A percentile compares a stretch with the other conserved stretches of the same genome.
phyloP scores from a whole-genome alignment of 2,888 invertebrate genomes.

The Meandrusa payeni region DNA sequence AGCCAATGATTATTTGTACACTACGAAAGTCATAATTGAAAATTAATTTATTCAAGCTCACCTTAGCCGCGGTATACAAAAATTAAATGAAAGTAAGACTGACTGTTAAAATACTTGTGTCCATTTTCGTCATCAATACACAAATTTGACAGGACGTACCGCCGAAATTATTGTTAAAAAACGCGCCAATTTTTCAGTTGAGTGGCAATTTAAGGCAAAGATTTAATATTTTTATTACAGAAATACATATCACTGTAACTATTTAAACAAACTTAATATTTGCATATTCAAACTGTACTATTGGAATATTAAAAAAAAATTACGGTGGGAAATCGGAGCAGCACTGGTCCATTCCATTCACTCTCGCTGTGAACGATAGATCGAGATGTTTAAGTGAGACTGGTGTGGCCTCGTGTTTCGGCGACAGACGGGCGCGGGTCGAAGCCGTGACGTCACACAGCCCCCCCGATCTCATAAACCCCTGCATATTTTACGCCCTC shows the following conservation, averaged over 20 bases:
- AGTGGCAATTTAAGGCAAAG: neutral
- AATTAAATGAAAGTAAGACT: slow-evolving; percentile 32
- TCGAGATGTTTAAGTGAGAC: slow-evolving; percentile 52
- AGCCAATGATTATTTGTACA: too few species aligned
- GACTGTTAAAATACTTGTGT: slow-evolving; percentile 13
- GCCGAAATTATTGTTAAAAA: slow-evolving; percentile 12
- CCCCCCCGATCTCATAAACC: slow-evolving; percentile 40
- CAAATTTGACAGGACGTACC: neutral
- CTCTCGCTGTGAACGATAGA: slow-evolving; percentile 45
- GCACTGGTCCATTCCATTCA: slow-evolving; percentile 23
- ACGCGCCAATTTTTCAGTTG: slow-evolving; percentile 14
- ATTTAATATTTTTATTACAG: too few species aligned
- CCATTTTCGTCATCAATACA: slow-evolving; percentile 11
- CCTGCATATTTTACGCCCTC: slow-evolving; percentile 65
- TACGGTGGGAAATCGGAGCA: neutral
- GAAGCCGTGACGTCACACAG: slow-evolving; percentile 62
- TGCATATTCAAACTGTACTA: too few species aligned
- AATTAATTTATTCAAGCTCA: slow-evolving; percentile 32
- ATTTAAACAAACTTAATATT: too few species aligned
- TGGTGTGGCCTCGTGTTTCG: slow-evolving; percentile 41
- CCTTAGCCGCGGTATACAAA: slow-evolving; percentile 47
- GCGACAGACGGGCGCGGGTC: slow-evolving; percentile 63
- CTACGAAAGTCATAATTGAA: slow-evolving; percentile 9
- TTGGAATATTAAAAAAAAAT: too few species aligned
- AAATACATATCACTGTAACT: too few species aligned